These are phyloP conservation scores for Gymnopithys bicolor DNA, from an alignment of 2,797 vertebrate genomes.

Conservation along the genomic window DNA sequence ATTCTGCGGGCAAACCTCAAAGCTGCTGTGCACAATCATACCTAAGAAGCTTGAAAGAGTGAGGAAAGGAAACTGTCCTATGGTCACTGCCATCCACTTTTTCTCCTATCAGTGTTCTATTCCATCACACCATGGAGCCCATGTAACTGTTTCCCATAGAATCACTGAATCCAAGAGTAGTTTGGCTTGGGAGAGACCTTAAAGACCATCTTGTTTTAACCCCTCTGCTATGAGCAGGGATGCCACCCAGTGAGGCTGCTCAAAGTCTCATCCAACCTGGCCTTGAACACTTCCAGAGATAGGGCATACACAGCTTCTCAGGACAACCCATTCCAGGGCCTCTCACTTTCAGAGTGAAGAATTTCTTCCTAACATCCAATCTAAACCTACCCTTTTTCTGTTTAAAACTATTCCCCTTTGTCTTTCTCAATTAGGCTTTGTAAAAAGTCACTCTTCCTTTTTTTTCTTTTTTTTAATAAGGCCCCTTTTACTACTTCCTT, in stretches of 20 bases:
- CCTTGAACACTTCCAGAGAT: neutral
- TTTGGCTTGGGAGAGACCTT: neutral
- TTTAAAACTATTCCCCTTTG: neutral
- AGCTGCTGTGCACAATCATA: neutral
- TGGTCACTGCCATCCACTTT: fast-evolving
- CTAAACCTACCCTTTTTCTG: neutral
- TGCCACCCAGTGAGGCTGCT: neutral
- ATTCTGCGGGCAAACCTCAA: neutral
- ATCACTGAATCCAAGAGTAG: fast-evolving
- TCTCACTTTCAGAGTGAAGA: neutral
- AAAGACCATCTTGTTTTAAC: neutral
- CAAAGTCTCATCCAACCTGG: neutral
- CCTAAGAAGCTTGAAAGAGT: neutral
- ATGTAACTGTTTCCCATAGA: fast-evolving
- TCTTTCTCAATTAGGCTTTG: neutral
- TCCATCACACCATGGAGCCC: fast-evolving
- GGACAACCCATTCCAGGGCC: neutral
- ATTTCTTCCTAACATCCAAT: neutral
- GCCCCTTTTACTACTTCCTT: neutral
- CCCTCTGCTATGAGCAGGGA: neutral
- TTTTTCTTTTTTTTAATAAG: neutral
- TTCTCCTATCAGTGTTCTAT: fast-evolving
- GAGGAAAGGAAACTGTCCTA: neutral
- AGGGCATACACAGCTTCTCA: neutral
- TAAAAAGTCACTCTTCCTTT: neutral